Percentiles rank a stretch among this genome's conserved stretches.
Evolutionary conservation across 2,113 vertebrate species (phyloP).

Genomic region (Aspiorhynchus laticeps): DNA sequence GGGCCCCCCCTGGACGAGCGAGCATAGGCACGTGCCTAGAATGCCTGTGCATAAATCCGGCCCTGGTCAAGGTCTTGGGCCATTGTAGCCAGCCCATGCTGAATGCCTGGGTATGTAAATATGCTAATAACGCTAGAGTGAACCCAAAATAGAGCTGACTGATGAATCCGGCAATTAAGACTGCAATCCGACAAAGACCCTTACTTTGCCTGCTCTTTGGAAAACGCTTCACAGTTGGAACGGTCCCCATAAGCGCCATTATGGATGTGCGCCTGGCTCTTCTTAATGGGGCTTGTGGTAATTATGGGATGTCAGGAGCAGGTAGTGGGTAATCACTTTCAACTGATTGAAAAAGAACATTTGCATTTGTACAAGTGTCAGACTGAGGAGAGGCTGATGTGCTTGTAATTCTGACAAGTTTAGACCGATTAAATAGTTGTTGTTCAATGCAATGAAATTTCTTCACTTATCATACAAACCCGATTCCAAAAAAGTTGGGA

Average conservation of each 20-base stretch:
- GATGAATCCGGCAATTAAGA: constrained; percentile 50
- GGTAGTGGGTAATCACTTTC: constrained; percentile 74
- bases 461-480: neutral
- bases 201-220: constrained; percentile 46
- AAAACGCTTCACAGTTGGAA: constrained; percentile 45
- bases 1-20: no score
- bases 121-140: constrained; percentile 22
- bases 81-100: neutral
- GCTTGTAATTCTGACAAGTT: constrained; percentile 65
- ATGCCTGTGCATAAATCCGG: no score
- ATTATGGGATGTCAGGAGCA: constrained; percentile 73
- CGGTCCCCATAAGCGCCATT: constrained; percentile 32
- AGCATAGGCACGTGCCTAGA: no score
- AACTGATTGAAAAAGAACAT: constrained; percentile 73
- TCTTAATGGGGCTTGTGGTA: constrained; percentile 73
- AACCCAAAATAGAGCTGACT: constrained; percentile 50
- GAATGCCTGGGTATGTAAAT: constrained; percentile 9
- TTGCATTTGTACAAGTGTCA: constrained; percentile 69
- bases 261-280: constrained; percentile 57
- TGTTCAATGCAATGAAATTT: neutral
- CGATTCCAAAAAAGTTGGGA: no score
- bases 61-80: neutral
- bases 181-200: constrained; percentile 44
- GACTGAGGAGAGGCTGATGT: constrained; percentile 61
- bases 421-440: constrained; percentile 51